These are phyloP conservation scores for Macaca mulatta DNA, from an alignment of 2,113 vertebrate species.

Conservation along the genomic window DNA sequence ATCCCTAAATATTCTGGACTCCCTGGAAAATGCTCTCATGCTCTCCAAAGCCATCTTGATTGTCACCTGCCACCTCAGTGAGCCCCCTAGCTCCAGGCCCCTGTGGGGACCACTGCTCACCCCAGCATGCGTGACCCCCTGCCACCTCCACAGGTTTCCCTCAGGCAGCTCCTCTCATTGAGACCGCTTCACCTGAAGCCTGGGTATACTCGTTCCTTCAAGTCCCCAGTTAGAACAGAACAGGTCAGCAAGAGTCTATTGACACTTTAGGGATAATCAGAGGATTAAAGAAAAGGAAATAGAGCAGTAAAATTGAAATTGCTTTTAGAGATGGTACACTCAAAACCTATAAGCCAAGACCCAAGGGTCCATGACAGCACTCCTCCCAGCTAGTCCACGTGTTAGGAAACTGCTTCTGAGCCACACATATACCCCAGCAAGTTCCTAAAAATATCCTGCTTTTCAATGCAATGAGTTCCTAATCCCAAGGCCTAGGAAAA, in stretches of 20 bases:
- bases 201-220: background rate
- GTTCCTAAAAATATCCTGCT: background rate
- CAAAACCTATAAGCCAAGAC: background rate
- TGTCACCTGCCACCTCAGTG: background rate
- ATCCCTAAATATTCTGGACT: background rate
- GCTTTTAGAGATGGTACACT: background rate
- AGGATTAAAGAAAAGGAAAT: background rate
- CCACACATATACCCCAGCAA: background rate
- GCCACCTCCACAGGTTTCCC: background rate
- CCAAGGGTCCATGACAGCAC: background rate
- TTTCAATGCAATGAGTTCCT: background rate
- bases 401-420: background rate
- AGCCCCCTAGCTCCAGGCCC: background rate
- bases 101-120: background rate
- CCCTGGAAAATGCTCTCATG: background rate
- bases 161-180: background rate
- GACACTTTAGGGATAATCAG: background rate
- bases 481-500: background rate
- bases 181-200: background rate
- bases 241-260: background rate
- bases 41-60: background rate
- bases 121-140: background rate
- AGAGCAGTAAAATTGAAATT: background rate
- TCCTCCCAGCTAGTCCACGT: background rate
- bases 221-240: background rate